A percentile compares a stretch with the other conserved stretches of the same genome.
These are phyloP conservation scores for Nomada ferruginata DNA, from an alignment of 2,888 invertebrate genomes.

Conservation along the genomic window DNA sequence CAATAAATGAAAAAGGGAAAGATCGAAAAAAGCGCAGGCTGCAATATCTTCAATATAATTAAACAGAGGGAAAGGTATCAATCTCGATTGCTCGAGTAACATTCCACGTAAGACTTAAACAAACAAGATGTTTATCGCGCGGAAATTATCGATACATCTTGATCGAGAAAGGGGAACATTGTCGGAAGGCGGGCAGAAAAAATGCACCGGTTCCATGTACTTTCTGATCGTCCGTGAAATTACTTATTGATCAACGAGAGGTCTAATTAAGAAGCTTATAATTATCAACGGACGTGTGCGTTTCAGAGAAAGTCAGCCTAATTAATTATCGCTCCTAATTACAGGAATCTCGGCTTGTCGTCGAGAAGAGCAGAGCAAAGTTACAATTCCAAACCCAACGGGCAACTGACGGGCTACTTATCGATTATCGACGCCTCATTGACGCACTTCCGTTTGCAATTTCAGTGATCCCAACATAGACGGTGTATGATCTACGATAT, in stretches of 20 bases:
- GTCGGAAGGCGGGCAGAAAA: neutral
- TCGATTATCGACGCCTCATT: constrained; percentile 58
- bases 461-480: neutral
- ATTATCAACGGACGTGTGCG: constrained; percentile 34
- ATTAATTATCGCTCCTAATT: constrained; percentile 64
- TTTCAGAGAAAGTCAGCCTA: constrained; percentile 43
- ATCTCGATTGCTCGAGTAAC: neutral
- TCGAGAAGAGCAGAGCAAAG: constrained; percentile 31
- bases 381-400: constrained; percentile 13
- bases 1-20: no score
- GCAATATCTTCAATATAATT: neutral
- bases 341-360: constrained; percentile 43
- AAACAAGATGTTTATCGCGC: neutral
- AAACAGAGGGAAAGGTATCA: neutral
- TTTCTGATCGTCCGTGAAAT: neutral
- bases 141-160: neutral
- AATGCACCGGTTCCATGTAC: neutral
- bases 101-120: neutral
- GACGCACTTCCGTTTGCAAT: constrained; percentile 25
- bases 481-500: no score
- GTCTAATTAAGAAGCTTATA: constrained; percentile 50
- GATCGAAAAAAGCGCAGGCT: neutral
- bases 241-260: constrained; percentile 6
- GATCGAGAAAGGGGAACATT: neutral
- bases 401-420: constrained; percentile 27